These are phyloP conservation scores for Falco rusticolus DNA, from an alignment of 2,797 vertebrate genomes.

Conservation along the genomic window DNA sequence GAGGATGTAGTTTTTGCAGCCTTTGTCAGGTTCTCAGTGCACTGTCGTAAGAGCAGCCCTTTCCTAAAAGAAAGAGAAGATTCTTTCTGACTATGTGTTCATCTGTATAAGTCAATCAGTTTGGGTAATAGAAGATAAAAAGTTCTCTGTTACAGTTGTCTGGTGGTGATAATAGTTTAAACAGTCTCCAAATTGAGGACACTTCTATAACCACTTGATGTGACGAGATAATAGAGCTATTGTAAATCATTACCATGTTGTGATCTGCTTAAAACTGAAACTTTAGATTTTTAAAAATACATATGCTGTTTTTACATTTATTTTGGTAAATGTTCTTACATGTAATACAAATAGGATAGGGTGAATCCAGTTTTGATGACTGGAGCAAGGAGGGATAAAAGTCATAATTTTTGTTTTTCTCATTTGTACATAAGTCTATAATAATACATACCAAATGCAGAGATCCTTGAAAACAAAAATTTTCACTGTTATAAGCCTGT, in stretches of 20 bases:
- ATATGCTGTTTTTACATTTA: neutral
- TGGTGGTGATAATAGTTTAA: neutral
- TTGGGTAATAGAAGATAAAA: neutral
- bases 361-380: neutral
- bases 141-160: neutral
- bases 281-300: neutral
- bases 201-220: neutral
- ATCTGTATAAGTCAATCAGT: neutral
- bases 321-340: neutral
- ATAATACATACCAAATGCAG: neutral
- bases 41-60: neutral
- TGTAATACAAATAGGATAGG: neutral
- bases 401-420: neutral
- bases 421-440: neutral
- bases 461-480: neutral
- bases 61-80: neutral
- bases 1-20: neutral
- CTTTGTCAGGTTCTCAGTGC: neutral
- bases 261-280: neutral
- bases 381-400: neutral
- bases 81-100: neutral
- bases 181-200: neutral
- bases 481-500: neutral
- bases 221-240: neutral
- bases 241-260: neutral